phyloP scores from a whole-genome alignment of 2,113 vertebrate genomes.

The Nothocercus julius region DNA sequence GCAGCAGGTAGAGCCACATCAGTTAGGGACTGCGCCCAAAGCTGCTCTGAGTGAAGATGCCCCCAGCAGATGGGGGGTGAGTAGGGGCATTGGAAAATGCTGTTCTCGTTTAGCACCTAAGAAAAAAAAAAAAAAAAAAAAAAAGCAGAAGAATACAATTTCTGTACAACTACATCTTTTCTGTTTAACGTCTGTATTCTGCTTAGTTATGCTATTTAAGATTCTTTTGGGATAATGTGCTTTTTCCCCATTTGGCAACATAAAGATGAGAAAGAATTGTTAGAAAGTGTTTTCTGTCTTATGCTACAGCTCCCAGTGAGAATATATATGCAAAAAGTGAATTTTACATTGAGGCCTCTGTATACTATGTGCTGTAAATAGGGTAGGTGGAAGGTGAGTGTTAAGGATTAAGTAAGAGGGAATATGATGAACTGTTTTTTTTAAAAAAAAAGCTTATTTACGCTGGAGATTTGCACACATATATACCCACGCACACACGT shows the following conservation, averaged over 20 bases:
- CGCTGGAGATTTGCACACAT: neutral
- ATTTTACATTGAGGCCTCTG: neutral
- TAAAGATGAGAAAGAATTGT: accelerated
- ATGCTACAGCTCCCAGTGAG: accelerated
- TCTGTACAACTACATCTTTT: neutral
- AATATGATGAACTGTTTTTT: too few relatives aligned
- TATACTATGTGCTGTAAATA: neutral
- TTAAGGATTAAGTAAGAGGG: neutral
- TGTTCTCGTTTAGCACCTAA: neutral
- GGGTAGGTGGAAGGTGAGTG: neutral
- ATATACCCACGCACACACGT: too few relatives aligned
- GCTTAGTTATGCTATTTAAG: neutral
- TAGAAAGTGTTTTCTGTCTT: neutral
- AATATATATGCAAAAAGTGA: neutral
- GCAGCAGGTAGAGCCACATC: accelerated
- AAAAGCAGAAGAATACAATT: neutral
- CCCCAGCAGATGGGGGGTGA: neutral
- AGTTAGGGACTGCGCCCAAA: accelerated
- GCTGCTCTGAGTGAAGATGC: neutral
- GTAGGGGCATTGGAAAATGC: neutral
- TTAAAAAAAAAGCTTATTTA: neutral
- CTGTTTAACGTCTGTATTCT: neutral
- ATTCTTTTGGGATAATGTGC: neutral
- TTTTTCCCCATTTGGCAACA: neutral
- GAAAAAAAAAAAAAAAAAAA: neutral